phyloP scores from a whole-genome alignment of 2,888 invertebrate species.

The Ormyrus rosae region DNA sequence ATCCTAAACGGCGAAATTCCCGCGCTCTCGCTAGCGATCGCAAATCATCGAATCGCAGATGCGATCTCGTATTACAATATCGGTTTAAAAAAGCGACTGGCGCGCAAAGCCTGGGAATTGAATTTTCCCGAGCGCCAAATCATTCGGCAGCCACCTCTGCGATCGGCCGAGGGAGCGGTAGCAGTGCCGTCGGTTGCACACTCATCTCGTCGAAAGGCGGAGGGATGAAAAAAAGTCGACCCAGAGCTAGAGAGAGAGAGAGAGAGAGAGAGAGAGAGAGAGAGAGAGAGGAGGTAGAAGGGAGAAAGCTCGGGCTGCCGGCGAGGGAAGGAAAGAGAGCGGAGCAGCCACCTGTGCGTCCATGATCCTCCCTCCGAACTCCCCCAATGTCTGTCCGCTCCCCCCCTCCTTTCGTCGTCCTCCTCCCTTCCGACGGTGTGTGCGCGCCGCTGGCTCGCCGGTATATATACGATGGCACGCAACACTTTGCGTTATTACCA shows the following conservation, averaged over 20 bases:
- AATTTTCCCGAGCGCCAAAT: too few species aligned
- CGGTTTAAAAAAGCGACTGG: too few species aligned
- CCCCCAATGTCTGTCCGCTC: background rate
- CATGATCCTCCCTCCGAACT: background rate
- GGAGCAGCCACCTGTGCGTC: slow-evolving; percentile 39
- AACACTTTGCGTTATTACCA: slow-evolving; percentile 68
- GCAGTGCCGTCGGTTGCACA: too few species aligned
- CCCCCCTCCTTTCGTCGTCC: background rate
- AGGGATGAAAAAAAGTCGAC: too few species aligned
- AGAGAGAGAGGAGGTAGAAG: background rate
- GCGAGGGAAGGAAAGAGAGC: background rate
- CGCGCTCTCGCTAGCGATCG: too few species aligned
- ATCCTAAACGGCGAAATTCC: too few species aligned
- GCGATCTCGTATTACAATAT: too few species aligned
- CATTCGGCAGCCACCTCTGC: too few species aligned
- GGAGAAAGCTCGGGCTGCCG: background rate
- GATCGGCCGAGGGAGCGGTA: too few species aligned
- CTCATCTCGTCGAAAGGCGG: too few species aligned
- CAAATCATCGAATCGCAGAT: too few species aligned
- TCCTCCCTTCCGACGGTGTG: background rate
- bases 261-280: background rate
- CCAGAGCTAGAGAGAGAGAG: background rate
- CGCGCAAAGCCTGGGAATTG: too few species aligned
- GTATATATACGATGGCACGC: slow-evolving; percentile 67
- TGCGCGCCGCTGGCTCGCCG: slow-evolving; percentile 52